A percentile compares a stretch with the other conserved stretches of the same genome.
Conservation (phyloP, 2,797 vertebrate genomes). For the Salarias fasciatus region DNA sequence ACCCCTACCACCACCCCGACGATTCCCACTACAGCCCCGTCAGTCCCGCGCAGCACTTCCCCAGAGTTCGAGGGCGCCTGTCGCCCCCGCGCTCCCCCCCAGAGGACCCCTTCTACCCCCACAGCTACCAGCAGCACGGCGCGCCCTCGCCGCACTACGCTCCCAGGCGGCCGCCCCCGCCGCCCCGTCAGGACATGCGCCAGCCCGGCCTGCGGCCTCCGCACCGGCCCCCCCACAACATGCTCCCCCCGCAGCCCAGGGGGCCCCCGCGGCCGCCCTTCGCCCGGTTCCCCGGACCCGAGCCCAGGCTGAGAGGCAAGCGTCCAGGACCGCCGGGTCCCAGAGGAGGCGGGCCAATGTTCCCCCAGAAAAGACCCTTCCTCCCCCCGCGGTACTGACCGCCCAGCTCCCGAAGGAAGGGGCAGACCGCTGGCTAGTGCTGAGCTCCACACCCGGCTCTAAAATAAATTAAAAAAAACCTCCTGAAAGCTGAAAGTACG, state of each 20-base stretch:
- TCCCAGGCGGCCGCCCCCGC: constrained; percentile 58
- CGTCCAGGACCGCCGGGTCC: constrained; percentile 76
- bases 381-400: constrained; percentile 90
- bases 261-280: constrained; percentile 70
- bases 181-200: constrained; percentile 68
- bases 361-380: constrained; percentile 91
- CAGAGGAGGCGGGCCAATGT: constrained; percentile 84
- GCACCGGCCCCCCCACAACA: constrained; percentile 68
- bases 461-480: no score
- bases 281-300: constrained; percentile 77
- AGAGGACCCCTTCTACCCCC: constrained; percentile 65
- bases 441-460: neutral
- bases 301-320: constrained; percentile 85
- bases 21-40: constrained; percentile 63
- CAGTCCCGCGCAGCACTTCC: constrained; percentile 64
- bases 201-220: constrained; percentile 65
- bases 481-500: constrained; percentile 19
- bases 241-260: constrained; percentile 64
- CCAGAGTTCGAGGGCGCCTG: constrained; percentile 70
- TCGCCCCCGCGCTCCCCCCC: constrained; percentile 68
- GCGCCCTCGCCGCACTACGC: constrained; percentile 61
- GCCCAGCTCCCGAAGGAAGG: constrained; percentile 7
- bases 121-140: constrained; percentile 74
- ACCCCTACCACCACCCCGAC: constrained; percentile 53
- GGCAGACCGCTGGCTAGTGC: neutral